Evolutionary conservation across 1,140 invertebrate genomes (phyloP).

Genomic region (Helicorthomorpha holstii): DNA sequence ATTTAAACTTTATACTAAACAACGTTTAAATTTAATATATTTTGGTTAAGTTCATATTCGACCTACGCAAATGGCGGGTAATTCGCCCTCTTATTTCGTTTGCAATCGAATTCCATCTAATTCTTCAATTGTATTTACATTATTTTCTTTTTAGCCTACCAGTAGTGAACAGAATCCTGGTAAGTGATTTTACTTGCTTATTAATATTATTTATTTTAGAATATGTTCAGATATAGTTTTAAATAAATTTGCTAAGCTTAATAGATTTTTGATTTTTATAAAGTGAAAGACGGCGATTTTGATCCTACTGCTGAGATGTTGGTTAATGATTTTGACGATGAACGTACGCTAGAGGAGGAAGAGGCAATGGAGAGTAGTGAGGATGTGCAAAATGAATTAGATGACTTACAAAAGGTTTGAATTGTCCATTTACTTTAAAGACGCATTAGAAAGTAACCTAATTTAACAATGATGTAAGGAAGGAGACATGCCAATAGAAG

Average conservation of each 20-base stretch:
- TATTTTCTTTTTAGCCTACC: background rate
- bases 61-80: no score
- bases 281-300: conserved; percentile 40
- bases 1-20: conserved; percentile 12
- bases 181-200: no score
- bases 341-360: conserved; percentile 86
- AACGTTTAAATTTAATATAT: background rate
- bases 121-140: conserved; percentile 8
- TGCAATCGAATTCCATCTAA: conserved; percentile 23
- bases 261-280: no score
- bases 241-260: no score
- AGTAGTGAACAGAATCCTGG: background rate
- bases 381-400: conserved; percentile 70
- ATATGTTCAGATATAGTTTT: no score
- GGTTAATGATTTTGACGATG: conserved; percentile 93
- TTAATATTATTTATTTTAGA: no score
- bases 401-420: conserved; percentile 61
- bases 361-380: conserved; percentile 77
- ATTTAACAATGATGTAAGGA: conserved; percentile 23
- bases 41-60: background rate
- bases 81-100: no score
- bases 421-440: background rate
- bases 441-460: background rate
- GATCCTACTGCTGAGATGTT: conserved; percentile 69
- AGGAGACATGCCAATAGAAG: conserved; percentile 81